phyloP scores from a whole-genome alignment of 1,140 invertebrate species.

The Drosophila bifasciata region DNA sequence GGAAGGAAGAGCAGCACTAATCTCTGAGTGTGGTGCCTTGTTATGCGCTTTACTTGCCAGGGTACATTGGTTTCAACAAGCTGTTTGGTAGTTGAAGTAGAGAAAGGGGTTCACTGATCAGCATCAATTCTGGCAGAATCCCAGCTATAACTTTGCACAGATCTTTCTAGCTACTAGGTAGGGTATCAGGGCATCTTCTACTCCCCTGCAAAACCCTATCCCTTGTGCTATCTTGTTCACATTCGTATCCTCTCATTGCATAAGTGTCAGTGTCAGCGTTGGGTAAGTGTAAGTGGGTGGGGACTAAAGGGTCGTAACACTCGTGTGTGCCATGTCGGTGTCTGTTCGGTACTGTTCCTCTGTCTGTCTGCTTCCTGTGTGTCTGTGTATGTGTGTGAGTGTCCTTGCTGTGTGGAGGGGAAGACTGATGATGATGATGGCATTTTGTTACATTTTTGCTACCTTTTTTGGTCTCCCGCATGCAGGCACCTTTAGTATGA shows the following conservation, averaged over 20 bases:
- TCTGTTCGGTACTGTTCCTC: background rate
- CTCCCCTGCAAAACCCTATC: too few species aligned
- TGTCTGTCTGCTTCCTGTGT: constrained; percentile 27
- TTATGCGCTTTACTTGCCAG: too few species aligned
- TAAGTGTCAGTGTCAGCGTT: constrained; percentile 65
- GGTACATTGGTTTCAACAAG: too few species aligned
- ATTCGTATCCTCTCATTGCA: constrained; percentile 47
- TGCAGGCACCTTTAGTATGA: constrained; percentile 72
- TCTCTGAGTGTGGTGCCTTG: constrained; percentile 58
- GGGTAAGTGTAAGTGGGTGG: constrained; percentile 57
- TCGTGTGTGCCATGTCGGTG: too few species aligned
- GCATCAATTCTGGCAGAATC: too few species aligned
- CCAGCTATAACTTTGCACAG: too few species aligned
- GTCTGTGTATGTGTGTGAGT: constrained; percentile 41
- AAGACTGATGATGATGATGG: constrained; percentile 72
- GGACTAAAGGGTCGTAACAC: too few species aligned
- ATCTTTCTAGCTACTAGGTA: too few species aligned
- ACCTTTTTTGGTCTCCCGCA: constrained; percentile 42
- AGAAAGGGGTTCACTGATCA: too few species aligned
- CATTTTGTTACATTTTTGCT: constrained; percentile 63
- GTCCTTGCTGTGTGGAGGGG: constrained; percentile 58
- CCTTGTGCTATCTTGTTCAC: constrained; percentile 28
- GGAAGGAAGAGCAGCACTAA: constrained; percentile 74
- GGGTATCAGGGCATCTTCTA: too few species aligned
- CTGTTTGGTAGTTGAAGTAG: too few species aligned